These are phyloP conservation scores for Magallana nippona DNA, from an alignment of 2,888 invertebrate species.

Conservation along the genomic window DNA sequence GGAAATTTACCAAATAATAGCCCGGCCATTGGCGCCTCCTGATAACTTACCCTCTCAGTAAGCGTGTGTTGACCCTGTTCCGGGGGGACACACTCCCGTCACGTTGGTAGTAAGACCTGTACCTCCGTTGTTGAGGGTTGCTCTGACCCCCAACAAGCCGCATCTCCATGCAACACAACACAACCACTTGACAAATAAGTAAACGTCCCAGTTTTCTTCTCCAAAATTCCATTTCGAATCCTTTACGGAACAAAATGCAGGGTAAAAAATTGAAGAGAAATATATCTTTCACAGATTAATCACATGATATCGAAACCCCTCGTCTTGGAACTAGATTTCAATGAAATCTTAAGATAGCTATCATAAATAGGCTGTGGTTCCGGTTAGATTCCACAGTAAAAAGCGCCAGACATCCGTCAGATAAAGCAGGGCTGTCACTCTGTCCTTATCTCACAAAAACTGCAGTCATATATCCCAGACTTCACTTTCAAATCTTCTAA, in stretches of 20 bases:
- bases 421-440: neutral
- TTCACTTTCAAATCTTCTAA: neutral
- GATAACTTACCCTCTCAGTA: conserved; percentile 7
- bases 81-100: neutral
- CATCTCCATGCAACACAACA: neutral
- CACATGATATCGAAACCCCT: neutral
- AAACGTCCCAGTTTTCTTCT: neutral
- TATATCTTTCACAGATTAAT: neutral
- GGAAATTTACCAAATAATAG: no score
- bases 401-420: neutral
- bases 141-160: neutral
- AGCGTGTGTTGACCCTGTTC: neutral
- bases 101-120: conserved; percentile 2
- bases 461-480: neutral
- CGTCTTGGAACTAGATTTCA: neutral
- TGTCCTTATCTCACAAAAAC: neutral
- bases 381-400: conserved; percentile 3
- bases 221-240: neutral
- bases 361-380: neutral
- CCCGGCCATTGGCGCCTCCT: neutral
- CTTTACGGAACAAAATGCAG: no score
- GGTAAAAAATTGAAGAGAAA: neutral
- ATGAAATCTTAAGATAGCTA: neutral
- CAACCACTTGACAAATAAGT: neutral
- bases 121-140: neutral